Percentiles rank a stretch among this genome's conserved stretches.
These are phyloP conservation scores for Agrochola circellaris DNA, from an alignment of 2,888 invertebrate species.

Conservation along the genomic window DNA sequence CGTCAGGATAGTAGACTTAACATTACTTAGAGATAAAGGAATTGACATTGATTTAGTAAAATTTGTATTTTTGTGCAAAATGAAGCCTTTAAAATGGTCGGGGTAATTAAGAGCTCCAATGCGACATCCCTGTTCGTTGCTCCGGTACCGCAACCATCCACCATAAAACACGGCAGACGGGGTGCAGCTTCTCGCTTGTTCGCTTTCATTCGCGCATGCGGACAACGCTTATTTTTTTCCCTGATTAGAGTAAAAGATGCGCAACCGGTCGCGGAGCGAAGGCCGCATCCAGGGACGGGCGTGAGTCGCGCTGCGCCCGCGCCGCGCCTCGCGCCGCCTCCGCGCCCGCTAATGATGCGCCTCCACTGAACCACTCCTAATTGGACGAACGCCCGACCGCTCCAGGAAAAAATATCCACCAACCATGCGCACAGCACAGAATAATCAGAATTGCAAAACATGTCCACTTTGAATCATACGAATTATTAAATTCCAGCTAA, in stretches of 20 bases:
- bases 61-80: background rate
- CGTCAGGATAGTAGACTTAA: background rate
- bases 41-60: conserved; percentile 40
- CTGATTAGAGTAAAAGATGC: conserved; percentile 90
- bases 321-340: conserved; percentile 70
- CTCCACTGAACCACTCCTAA: conserved; percentile 86
- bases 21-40: conserved; percentile 6
- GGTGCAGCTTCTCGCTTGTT: conserved; percentile 83
- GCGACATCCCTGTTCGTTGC: conserved; percentile 72
- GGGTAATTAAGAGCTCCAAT: conserved; percentile 48
- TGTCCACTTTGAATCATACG: conserved; percentile 72
- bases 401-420: conserved; percentile 84
- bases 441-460: conserved; percentile 75
- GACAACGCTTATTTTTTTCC: conserved; percentile 85
- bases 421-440: conserved; percentile 79
- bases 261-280: conserved; percentile 88
- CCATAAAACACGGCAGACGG: conserved; percentile 85
- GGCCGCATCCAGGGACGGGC: conserved; percentile 85
- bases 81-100: conserved; percentile 22
- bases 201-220: conserved; percentile 87
- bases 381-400: conserved; percentile 82
- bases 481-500: conserved; percentile 78
- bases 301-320: conserved; percentile 71
- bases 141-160: conserved; percentile 83
- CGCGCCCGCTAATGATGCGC: conserved; percentile 86